Evolutionary conservation across 2,888 invertebrate genomes (phyloP), one percentile per base, ranked within the genome.

Genomic region (Trilocha varians): DNA sequence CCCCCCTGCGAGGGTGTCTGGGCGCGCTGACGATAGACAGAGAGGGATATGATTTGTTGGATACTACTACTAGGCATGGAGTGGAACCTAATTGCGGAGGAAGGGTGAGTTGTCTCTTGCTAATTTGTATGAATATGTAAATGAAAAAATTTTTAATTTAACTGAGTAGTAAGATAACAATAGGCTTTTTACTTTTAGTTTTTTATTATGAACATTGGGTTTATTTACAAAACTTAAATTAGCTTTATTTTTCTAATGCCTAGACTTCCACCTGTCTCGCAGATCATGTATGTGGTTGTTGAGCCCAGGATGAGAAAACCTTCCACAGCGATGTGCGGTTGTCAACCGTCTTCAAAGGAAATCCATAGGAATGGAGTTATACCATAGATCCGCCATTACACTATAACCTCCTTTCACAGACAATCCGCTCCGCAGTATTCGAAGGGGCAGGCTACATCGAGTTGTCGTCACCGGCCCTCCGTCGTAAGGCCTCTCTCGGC

Each of bases 401-500:
- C 13, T 25, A 13, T 14, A 4, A 1, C 13, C 13, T n/a, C 18
- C 11, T 13, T 17, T 61, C 57, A 0, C 73, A 91, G 90, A 84
- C 86, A 1, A 72, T 90, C 37, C 87, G 87, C 42, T 90, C 92
- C 40, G 93, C 92, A 16, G 92, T 94, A 47, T 91, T 95, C 52
- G 89, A 91, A 55, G 95, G 95, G 5, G 84, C 90, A 16, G 97
- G 97, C 4, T 95, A 89, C 69, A 76, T 96, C 34, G 93, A 95
- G 65, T 77, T 96, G 17, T 84, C 90, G 0, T 89, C 93, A 0
- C 90, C 90, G n/a, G 78, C 89, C 0, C 67, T 95, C 5, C 88
- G 88, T 0, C 91, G 93, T 47, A 88, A 88, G 42, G 89, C 91
- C 0, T 88, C 91, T 3, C 75, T 95, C 3, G 93, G 93, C 0